Evolutionary conservation across 2,888 invertebrate genomes (phyloP).

Genomic region (Lochmaea capreae): DNA sequence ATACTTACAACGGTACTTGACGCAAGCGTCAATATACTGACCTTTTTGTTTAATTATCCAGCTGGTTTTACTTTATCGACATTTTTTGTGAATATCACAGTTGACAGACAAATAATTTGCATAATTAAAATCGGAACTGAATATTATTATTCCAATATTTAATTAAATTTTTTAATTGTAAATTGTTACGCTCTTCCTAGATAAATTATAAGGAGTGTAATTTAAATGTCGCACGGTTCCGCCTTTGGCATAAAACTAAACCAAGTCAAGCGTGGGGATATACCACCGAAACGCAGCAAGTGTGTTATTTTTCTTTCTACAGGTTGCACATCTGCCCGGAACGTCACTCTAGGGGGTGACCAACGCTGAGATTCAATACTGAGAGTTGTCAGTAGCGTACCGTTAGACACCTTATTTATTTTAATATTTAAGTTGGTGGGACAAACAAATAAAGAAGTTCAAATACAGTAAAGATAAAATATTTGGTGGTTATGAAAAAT

Average conservation of each 20-base stretch:
- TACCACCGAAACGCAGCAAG: constrained; percentile 46
- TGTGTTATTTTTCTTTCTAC: constrained; percentile 53
- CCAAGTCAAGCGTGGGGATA: constrained; percentile 41
- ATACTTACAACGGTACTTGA: too few species aligned
- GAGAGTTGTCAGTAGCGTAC: constrained; percentile 30
- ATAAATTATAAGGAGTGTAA: background rate
- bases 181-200: background rate
- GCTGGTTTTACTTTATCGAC: too few species aligned
- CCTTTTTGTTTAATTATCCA: too few species aligned
- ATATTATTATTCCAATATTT: background rate
- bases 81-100: too few species aligned
- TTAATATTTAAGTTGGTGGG: background rate
- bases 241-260: constrained; percentile 34
- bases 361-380: constrained; percentile 33
- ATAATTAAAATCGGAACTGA: background rate
- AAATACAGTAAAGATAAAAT: too few species aligned
- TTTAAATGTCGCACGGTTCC: constrained; percentile 1
- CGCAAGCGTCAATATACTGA: too few species aligned
- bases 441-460: too few species aligned
- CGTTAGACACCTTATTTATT: background rate
- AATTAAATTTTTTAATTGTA: background rate
- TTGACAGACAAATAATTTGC: too few species aligned
- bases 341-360: constrained; percentile 47
- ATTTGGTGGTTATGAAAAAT: too few species aligned
- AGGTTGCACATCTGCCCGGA: constrained; percentile 55